Base-by-base conservation (phyloP, 2,113 vertebrate species). In the Myotis davidii region DNA sequence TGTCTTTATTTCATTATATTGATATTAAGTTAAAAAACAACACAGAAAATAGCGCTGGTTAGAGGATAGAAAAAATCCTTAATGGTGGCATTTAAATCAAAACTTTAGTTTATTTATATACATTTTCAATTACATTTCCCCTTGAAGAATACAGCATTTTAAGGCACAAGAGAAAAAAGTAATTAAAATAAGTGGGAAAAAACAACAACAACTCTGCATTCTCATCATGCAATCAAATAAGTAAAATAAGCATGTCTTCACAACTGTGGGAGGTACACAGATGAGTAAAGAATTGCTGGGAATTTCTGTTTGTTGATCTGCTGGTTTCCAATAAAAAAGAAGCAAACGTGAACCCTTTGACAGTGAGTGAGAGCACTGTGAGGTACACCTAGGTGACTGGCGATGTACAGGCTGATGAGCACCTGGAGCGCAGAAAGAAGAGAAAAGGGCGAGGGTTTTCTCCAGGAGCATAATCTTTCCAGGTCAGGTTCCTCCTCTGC, bases 91-190 rank as follows among this genome's bases (percentile, higher is more conserved):
- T 12, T 59, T 83, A 90, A 91, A 82, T 72, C 13, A 91, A 34
- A n/a, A 54, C 17, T 64, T 85, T 42, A 42, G 25, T 70, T 85
- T 94, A 37, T 78, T 90, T 27, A 48, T n/a, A 16, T 59, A n/a
- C n/a, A 61, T 86, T 88, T 94, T 95, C 56, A 54, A 76, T 79
- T 42, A 34, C 6, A 74, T 81, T 81, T 88, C 25, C n/a, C 65
- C 27, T 85, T 70, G 78, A 85, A 29, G 9, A 42, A 64, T 34
- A 27, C 6, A 39, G 10, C 54, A 85, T 65, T 92, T 81, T 76
- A 82, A n/a, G 69, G 25, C 9, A 37, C 1, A 65, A 72, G 6
- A 61, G 45, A 77, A 6, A 59, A 50, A 81, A 34, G 37, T 34
- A 50, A 54, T 16, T 0, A 48, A 83, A 79, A 39, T 39, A 27